A percentile compares a stretch with the other conserved stretches of the same genome.
These are phyloP conservation scores for Glossosoma conforme DNA, from an alignment of 1,140 invertebrate genomes.

Conservation along the genomic window DNA sequence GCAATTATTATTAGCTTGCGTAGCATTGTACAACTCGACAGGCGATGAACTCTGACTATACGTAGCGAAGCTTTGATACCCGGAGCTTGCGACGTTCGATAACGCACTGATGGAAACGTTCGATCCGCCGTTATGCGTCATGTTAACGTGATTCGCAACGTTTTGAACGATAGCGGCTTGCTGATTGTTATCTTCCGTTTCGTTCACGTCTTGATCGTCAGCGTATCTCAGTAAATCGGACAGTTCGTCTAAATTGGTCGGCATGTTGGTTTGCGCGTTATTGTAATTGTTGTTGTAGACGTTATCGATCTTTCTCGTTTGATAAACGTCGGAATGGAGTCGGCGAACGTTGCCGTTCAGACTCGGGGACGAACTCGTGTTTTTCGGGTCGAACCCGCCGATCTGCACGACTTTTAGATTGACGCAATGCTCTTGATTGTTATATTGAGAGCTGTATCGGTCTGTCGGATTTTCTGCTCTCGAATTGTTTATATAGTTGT, in stretches of 20 bases:
- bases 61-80: constrained; percentile 86
- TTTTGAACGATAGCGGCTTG: constrained; percentile 36
- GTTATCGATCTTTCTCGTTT: constrained; percentile 15
- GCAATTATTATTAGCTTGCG: constrained; percentile 35
- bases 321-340: constrained; percentile 18
- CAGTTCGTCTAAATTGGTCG: constrained; percentile 61
- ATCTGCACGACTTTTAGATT: constrained; percentile 53
- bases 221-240: constrained; percentile 66
- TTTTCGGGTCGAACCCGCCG: constrained; percentile 35
- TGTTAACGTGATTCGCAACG: constrained; percentile 40
- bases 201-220: constrained; percentile 51
- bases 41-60: constrained; percentile 87
- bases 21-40: constrained; percentile 64
- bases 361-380: constrained; percentile 50
- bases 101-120: constrained; percentile 75
- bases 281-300: constrained; percentile 39
- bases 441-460: constrained; percentile 48
- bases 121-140: constrained; percentile 52
- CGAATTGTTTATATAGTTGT: constrained; percentile 54
- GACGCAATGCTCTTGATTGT: constrained; percentile 49
- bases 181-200: constrained; percentile 47
- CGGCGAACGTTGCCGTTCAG: constrained; percentile 32
- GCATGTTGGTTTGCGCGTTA: constrained; percentile 38
- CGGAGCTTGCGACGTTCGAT: constrained; percentile 79
- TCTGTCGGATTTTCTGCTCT: constrained; percentile 45